Conservation (phyloP, 53 echinoderm and acorn worm genomes). For the Apostichopus leukothele region DNA sequence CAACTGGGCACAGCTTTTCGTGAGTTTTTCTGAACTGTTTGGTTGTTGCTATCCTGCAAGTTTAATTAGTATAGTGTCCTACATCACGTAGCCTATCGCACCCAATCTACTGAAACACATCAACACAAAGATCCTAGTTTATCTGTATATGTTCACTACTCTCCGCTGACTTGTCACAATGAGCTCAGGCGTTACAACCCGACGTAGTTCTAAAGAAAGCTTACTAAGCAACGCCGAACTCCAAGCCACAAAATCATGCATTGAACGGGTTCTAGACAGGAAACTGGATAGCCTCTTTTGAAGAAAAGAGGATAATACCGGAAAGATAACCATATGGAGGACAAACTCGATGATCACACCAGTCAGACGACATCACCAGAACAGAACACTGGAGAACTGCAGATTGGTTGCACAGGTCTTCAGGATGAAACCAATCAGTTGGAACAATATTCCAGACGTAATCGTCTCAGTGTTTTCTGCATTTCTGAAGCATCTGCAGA, state of each 20-base stretch:
- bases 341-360: constrained; percentile 15
- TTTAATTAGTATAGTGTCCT: too few relatives aligned
- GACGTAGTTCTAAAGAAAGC: constrained; percentile 1
- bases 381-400: not conserved
- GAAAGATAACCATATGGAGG: not conserved
- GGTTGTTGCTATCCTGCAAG: too few relatives aligned
- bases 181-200: not conserved
- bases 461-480: too few relatives aligned
- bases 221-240: not conserved
- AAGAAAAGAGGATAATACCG: not conserved
- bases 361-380: not conserved
- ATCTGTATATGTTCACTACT: too few relatives aligned
- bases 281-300: not conserved
- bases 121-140: too few relatives aligned
- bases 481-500: not conserved
- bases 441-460: not conserved
- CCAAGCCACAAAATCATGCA: not conserved
- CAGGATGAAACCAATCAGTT: not conserved
- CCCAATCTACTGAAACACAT: too few relatives aligned
- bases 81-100: too few relatives aligned
- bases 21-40: too few relatives aligned
- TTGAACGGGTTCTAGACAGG: constrained; percentile 17
- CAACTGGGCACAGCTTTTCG: too few relatives aligned
- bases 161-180: too few relatives aligned
- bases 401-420: not conserved